These are phyloP conservation scores for Sisor rabdophorus DNA, from an alignment of 2,113 vertebrate species.

Conservation along the genomic window DNA sequence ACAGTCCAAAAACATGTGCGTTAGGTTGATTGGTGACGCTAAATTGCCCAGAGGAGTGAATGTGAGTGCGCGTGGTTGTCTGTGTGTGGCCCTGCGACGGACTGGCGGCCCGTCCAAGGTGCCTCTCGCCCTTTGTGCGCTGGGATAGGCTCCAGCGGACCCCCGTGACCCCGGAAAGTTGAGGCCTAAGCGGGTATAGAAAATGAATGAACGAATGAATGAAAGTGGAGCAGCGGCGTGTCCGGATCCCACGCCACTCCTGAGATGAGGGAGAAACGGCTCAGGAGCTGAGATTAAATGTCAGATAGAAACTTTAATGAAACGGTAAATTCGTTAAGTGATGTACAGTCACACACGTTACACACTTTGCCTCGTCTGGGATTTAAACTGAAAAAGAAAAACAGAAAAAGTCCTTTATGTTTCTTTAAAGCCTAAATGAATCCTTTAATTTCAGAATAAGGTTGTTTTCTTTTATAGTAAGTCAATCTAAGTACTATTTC, in stretches of 20 bases:
- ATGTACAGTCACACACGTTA: conserved; percentile 49
- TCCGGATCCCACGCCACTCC: conserved; percentile 25
- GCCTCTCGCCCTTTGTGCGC: too few species aligned
- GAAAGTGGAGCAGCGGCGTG: too few species aligned
- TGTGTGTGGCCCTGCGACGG: too few species aligned
- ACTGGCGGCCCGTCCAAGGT: too few species aligned
- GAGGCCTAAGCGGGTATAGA: too few species aligned
- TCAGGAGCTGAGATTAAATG: conserved; percentile 56
- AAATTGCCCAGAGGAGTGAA: too few species aligned
- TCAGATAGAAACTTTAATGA: conserved; percentile 49
- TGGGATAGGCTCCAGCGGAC: too few species aligned
- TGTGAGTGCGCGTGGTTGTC: too few species aligned
- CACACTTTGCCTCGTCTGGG: conserved; percentile 41
- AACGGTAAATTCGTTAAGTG: conserved; percentile 48
- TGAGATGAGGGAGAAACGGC: conserved; percentile 38
- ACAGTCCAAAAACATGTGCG: too few species aligned
- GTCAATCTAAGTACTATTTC: conserved; percentile 44
- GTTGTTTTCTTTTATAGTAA: conserved; percentile 38
- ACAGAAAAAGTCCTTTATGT: conserved; percentile 30
- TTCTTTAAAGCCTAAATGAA: conserved; percentile 35
- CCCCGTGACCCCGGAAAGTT: too few species aligned
- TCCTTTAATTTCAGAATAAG: conserved; percentile 45
- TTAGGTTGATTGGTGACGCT: too few species aligned
- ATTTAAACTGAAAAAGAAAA: conserved; percentile 15
- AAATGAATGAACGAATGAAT: background rate